Percentiles rank a stretch among this genome's conserved stretches.
phyloP scores from a whole-genome alignment of 64 coral and sea anemone genomes.

The Acropora tenuis region DNA sequence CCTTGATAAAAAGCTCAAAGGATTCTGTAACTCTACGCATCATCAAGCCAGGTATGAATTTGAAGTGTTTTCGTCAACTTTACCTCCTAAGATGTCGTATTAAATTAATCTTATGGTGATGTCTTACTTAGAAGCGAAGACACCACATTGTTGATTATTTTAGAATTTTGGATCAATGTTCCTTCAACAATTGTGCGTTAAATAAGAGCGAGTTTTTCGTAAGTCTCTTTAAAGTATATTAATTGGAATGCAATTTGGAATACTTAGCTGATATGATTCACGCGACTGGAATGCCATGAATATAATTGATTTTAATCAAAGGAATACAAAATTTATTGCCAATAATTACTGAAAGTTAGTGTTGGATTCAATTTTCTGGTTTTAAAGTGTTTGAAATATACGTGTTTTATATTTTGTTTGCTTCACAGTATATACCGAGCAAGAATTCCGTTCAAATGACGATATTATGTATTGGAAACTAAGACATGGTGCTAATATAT shows the following conservation, averaged over 20 bases:
- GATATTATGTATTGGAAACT: background rate
- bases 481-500: background rate
- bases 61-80: slow-evolving; percentile 20
- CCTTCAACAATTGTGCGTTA: background rate
- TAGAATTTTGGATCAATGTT: background rate
- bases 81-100: background rate
- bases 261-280: slow-evolving; percentile 30
- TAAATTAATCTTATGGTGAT: background rate
- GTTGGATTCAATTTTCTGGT: background rate
- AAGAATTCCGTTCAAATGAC: background rate
- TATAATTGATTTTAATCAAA: slow-evolving; percentile 19
- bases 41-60: slow-evolving; percentile 77
- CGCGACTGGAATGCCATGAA: slow-evolving; percentile 10
- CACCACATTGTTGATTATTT: background rate
- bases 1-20: slow-evolving; percentile 81
- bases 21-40: slow-evolving; percentile 61
- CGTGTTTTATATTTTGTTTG: background rate
- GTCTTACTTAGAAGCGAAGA: background rate
- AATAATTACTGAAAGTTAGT: background rate
- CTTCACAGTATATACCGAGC: background rate
- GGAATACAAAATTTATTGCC: background rate
- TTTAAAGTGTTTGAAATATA: background rate
- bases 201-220: background rate
- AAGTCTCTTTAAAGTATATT: slow-evolving; percentile 9
- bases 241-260: slow-evolving; percentile 44